A percentile compares a stretch with the other conserved stretches of the same genome.
phyloP scores from a whole-genome alignment of 2,888 invertebrate genomes.

The Synergus itoensis region DNA sequence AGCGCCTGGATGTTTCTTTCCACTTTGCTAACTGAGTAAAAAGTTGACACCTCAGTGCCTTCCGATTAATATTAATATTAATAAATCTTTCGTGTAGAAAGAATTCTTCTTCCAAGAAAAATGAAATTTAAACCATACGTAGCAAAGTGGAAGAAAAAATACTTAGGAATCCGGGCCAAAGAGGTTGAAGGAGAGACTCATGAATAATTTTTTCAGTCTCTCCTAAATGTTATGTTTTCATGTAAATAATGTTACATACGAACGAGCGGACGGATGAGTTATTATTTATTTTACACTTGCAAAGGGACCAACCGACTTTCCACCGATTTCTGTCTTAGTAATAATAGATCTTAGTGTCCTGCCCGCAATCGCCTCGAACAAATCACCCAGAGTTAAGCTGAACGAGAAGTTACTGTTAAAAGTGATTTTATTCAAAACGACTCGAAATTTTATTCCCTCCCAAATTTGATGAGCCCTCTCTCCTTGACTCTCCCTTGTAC shows the following conservation, averaged over 20 bases:
- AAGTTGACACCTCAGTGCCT: conserved; percentile 8
- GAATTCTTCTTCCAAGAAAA: neutral
- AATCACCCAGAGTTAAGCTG: conserved; percentile 52
- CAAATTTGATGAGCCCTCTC: conserved; percentile 9
- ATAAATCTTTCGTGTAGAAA: neutral
- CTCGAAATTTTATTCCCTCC: neutral
- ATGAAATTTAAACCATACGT: neutral
- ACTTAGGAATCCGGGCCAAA: conserved; percentile 29
- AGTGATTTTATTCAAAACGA: neutral
- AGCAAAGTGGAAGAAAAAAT: conserved; percentile 19
- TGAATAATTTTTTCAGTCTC: conserved; percentile 46
- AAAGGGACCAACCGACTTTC: conserved; percentile 77
- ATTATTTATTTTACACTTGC: conserved; percentile 76
- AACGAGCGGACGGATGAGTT: conserved; percentile 67
- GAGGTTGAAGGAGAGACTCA: neutral
- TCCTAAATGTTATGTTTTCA: conserved; percentile 41
- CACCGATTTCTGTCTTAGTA: conserved; percentile 77
- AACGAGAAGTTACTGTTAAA: conserved; percentile 10
- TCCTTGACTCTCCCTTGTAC: neutral
- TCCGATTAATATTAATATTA: neutral
- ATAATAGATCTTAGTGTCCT: conserved; percentile 73
- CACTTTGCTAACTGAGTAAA: neutral
- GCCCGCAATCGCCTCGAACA: conserved; percentile 73
- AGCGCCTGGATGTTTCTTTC: conserved; percentile 43
- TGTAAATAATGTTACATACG: conserved; percentile 71